Evolutionary conservation across 2,888 invertebrate species (phyloP).

Genomic region (Dyspetes luteomarginatus): DNA sequence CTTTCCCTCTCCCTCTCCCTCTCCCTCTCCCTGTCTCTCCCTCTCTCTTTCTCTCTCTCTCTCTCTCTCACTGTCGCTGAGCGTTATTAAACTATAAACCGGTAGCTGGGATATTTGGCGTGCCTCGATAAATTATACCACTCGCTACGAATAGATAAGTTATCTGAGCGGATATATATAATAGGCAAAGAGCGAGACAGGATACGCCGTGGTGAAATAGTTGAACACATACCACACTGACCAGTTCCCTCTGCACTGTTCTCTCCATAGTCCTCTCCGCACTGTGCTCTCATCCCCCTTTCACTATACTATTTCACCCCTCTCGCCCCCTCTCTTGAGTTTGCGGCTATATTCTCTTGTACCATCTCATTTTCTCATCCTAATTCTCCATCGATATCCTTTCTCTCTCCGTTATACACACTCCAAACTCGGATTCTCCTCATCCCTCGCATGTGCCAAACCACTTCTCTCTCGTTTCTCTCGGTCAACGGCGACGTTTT

Average conservation of each 20-base stretch:
- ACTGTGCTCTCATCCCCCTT: constrained; percentile 44
- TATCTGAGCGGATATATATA: constrained; percentile 53
- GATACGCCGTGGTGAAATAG: constrained; percentile 73
- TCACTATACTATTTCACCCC: constrained; percentile 32
- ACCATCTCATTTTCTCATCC: constrained; percentile 64
- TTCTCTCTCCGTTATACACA: constrained; percentile 29
- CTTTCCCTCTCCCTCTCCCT: constrained; percentile 60
- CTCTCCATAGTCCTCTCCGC: too few relatives aligned
- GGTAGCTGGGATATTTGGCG: constrained; percentile 71
- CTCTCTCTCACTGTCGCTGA: constrained; percentile 49
- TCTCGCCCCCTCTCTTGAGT: constrained; percentile 28
- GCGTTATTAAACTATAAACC: constrained; percentile 78
- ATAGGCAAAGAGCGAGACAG: constrained; percentile 60
- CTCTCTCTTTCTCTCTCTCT: constrained; percentile 64
- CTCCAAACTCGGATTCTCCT: constrained; percentile 13
- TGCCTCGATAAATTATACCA: constrained; percentile 78
- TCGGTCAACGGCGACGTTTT: constrained; percentile 36
- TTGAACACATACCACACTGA: constrained; percentile 73
- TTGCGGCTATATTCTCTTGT: constrained; percentile 33
- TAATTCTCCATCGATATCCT: constrained; percentile 36
- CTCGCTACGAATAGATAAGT: constrained; percentile 67
- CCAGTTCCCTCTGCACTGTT: constrained; percentile 48
- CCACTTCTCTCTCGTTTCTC: constrained; percentile 28
- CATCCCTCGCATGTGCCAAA: constrained; percentile 33
- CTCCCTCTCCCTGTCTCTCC: constrained; percentile 48